Percentiles rank a stretch among this genome's conserved stretches.
Evolutionary conservation across 2,113 vertebrate genomes (phyloP).

Genomic region (Trinectes maculatus): DNA sequence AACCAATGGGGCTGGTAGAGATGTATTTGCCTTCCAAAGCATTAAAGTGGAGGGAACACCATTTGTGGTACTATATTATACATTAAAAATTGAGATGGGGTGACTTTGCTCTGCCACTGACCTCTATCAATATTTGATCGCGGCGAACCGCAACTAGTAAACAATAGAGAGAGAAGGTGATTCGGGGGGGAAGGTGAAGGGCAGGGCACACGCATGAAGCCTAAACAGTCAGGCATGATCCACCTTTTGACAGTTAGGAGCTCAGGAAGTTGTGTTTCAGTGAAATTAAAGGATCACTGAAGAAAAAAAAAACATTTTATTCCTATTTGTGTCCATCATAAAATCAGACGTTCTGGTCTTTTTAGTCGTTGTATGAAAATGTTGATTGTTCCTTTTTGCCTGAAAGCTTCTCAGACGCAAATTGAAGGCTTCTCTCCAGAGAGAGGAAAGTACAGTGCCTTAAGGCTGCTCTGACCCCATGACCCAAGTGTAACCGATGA

Average conservation of each 20-base stretch:
- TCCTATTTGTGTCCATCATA: slow-evolving; percentile 8
- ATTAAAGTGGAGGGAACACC: slow-evolving; percentile 56
- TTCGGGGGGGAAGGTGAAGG: slow-evolving; percentile 41
- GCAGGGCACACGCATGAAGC: slow-evolving; percentile 23
- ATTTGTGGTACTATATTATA: slow-evolving; percentile 72
- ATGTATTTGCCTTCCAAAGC: slow-evolving; percentile 59
- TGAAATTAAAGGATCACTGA: slow-evolving; percentile 6
- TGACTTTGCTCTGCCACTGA: slow-evolving; percentile 62
- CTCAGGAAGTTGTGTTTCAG: slow-evolving; percentile 7
- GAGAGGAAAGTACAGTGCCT: slow-evolving; percentile 26
- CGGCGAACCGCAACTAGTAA: slow-evolving; percentile 70
- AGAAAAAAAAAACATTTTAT: not conserved
- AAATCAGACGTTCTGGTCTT: slow-evolving; percentile 17
- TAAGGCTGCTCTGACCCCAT: slow-evolving; percentile 44
- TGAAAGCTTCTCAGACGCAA: slow-evolving; percentile 23
- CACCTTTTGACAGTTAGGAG: slow-evolving; percentile 19
- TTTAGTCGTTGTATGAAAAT: slow-evolving; percentile 17
- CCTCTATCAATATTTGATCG: slow-evolving; percentile 76
- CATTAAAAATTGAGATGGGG: slow-evolving; percentile 78
- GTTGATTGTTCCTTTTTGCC: not conserved
- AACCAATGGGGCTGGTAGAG: slow-evolving; percentile 30
- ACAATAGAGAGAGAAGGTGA: slow-evolving; percentile 57
- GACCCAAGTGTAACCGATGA: slow-evolving; percentile 59
- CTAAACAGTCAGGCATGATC: not conserved
- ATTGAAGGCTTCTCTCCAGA: slow-evolving; percentile 31